Percentiles rank a stretch among this genome's conserved stretches.
Conservation (phyloP, 1,140 invertebrate genomes). For the Trinorchestia longiramus region DNA sequence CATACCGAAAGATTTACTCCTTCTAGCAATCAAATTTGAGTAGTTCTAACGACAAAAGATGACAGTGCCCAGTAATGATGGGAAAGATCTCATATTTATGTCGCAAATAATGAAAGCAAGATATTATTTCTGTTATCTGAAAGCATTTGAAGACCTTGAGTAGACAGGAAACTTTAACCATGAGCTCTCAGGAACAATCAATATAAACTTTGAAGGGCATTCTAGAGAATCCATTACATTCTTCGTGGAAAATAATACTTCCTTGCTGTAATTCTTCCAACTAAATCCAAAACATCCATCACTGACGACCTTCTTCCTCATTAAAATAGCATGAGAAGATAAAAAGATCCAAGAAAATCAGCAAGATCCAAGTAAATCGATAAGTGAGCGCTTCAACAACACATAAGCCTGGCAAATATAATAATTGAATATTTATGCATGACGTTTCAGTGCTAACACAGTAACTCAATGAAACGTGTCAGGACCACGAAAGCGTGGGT, state of each 20-base stretch:
- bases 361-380: too few species aligned
- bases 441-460: not conserved
- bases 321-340: not conserved
- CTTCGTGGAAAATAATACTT: not conserved
- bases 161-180: not conserved
- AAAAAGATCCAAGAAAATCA: not conserved
- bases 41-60: not conserved
- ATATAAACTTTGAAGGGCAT: not conserved
- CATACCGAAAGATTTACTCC: not conserved
- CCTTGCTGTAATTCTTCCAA: not conserved
- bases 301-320: not conserved
- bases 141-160: not conserved
- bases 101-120: not conserved
- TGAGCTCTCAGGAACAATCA: not conserved
- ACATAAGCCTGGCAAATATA: not conserved
- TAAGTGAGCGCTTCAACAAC: not conserved
- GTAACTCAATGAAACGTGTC: not conserved
- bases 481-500: not conserved
- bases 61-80: not conserved
- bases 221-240: not conserved
- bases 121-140: not conserved
- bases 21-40: not conserved
- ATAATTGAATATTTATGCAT: not conserved
- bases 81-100: slow-evolving; percentile 1
- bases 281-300: not conserved